These are phyloP conservation scores for Cavia porcellus DNA, from an alignment of 2,113 vertebrate species.

Conservation along the genomic window DNA sequence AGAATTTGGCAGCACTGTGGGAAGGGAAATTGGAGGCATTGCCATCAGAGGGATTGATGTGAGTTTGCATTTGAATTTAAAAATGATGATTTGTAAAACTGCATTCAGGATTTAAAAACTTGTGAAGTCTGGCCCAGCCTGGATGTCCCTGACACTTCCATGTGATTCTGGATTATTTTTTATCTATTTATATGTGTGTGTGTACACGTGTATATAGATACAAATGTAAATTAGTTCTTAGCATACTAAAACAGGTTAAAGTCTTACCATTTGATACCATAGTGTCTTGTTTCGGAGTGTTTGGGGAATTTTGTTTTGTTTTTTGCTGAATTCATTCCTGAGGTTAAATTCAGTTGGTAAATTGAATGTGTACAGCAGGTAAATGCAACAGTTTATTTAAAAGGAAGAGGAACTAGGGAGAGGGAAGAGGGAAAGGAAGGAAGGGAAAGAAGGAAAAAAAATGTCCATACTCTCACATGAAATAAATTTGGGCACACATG, in stretches of 20 bases:
- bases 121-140: neutral
- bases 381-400: neutral
- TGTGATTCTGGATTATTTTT: neutral
- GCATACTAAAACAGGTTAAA: neutral
- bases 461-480: neutral
- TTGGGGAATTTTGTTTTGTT: neutral
- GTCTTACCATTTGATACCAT: neutral
- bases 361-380: conserved; percentile 32
- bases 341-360: conserved; percentile 49
- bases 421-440: neutral
- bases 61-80: conserved; percentile 14
- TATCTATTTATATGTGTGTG: neutral
- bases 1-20: neutral
- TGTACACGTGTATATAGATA: neutral
- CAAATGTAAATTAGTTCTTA: conserved; percentile 39
- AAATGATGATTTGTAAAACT: neutral
- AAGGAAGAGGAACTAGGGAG: neutral
- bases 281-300: neutral
- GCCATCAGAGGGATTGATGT: neutral
- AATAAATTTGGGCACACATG: neutral
- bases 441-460: neutral
- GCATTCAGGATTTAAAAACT: neutral
- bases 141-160: no score
- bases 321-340: neutral
- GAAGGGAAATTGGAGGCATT: neutral